Evolutionary conservation across 2,888 invertebrate species (phyloP), one percentile per base, ranked within the genome.

Genomic region (Colostygia pectinataria): DNA sequence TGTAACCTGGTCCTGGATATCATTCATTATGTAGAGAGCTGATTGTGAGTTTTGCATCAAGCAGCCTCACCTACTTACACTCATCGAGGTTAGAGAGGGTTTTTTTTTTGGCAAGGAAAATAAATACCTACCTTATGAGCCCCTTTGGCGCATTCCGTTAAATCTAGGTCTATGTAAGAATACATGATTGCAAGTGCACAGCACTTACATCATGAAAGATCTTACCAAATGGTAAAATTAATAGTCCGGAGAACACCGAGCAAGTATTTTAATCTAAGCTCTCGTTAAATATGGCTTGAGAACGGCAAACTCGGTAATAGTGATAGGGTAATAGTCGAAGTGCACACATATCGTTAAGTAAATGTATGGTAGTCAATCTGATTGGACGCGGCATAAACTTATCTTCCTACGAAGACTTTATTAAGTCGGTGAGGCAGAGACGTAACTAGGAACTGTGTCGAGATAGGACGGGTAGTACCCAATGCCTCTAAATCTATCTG

Each of bases 271-370:
- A 41, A 45, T 51, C 45, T 23, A 10, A 24, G 15, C 29, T 24
- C 34, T 15, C 15, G 25, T 40, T 50, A 40, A 36, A 44, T 45
- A 42, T 34, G 38, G 14, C 28, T 18, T 34, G 9, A 7, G 31
- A 28, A 33, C 28, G 29, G 33, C 44, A 10, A 46, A 52, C 38
- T 34, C 36, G 2, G 45, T 41, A 38, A 51, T 20, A 4, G n/a
- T n/a, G 4, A 15, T 38, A 33, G 41, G 34, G 28, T 33, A 46
- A 42, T 46, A 31, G 32, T 28, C 24, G 18, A 25, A 46, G 38
- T 52, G 50, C 52, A 31, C 57, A 61, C 55, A 55, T 63, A 60
- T 62, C 53, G 57, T 55, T 57, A 56, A 57, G 52, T 61, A 52
- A 55, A 55, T 55, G 39, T 49, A 59, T 55, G 47, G 55, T 47